Evolutionary conservation across 64 coral and sea anemone genomes (phyloP), one percentile per base, ranked within the genome.

Genomic region (Actinia tenebrosa): DNA sequence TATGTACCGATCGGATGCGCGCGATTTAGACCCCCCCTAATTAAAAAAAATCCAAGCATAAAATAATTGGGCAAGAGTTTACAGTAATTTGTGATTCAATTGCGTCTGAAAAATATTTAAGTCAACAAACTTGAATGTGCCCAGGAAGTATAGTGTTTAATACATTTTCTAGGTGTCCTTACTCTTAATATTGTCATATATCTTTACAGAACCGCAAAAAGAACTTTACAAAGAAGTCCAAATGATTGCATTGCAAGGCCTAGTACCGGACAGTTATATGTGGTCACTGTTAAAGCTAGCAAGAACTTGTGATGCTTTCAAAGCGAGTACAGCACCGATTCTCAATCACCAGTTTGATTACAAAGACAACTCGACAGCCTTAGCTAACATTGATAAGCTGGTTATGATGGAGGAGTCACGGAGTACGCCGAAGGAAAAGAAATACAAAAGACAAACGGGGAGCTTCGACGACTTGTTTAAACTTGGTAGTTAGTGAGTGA

Each of bases 231-330:
- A 53, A 50, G 79, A 81, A 53, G 50, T 81, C 45, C 79, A 53
- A 20, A 81, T 45, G 79, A 81, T 81, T 19, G 79, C 44, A 53
- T 26, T 81, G 22, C 44, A 53, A 2, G 50, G 50, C 16, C 79
- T 53, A 22, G 23, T 81, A 50, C 44, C 79, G 19, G 50, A 81
- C 50, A 53, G 79, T 16, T 81, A 50, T 44, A 81, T 81, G 79
- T 50, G 79, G 79, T 23, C 79, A 81, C 22, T 81, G 18, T 13
- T 81, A 16, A 81, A 81, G 79, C 22, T 81, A 22, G 46, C 79
- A 81, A 81, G 79, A 53, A 45, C 10, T 14, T 53, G 50, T 25
- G 79, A 75, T 42, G 25, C 27, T 14, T 42, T 75, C 25, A 0
- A 75, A 30, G 69, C 69, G 11, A 75, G 69, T 16, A 75, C 69